Conservation (phyloP, 2,888 invertebrate genomes). For the Agonum fuliginosum region DNA sequence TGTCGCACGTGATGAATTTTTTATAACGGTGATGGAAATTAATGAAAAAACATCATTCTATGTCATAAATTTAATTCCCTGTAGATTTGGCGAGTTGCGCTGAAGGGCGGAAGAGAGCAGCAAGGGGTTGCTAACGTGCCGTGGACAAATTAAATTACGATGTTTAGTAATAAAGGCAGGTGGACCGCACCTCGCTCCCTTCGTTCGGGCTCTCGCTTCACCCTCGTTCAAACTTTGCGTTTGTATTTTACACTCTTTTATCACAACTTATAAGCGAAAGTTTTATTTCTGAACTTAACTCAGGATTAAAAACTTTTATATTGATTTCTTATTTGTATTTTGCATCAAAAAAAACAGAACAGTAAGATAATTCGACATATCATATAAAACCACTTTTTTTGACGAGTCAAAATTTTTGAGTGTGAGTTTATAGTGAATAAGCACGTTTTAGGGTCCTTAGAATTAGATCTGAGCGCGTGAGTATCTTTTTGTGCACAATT, state of each 20-base stretch:
- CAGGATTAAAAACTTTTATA: background rate
- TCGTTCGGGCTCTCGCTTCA: background rate
- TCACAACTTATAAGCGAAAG: background rate
- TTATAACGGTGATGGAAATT: constrained; percentile 42
- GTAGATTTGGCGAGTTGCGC: background rate
- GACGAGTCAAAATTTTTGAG: too few relatives aligned
- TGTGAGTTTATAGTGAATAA: too few relatives aligned
- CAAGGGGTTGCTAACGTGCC: constrained; percentile 46
- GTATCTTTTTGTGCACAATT: too few relatives aligned
- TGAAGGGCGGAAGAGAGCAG: background rate
- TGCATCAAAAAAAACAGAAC: too few relatives aligned
- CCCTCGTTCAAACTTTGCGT: background rate
- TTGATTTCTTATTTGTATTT: too few relatives aligned
- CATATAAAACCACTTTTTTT: too few relatives aligned
- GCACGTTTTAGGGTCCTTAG: too few relatives aligned
- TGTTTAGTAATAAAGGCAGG: constrained; percentile 37
- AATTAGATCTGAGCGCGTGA: too few relatives aligned
- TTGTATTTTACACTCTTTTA: constrained; percentile 1
- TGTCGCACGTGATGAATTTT: constrained; percentile 42
- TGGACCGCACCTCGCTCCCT: constrained; percentile 11
- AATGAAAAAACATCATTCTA: constrained; percentile 46
- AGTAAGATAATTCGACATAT: too few relatives aligned
- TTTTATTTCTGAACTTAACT: background rate
- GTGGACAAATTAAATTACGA: constrained; percentile 45
- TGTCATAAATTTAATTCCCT: constrained; percentile 40